These are phyloP conservation scores for Callochromis pleurospilus DNA, from an alignment of 2,113 vertebrate species.

Conservation along the genomic window DNA sequence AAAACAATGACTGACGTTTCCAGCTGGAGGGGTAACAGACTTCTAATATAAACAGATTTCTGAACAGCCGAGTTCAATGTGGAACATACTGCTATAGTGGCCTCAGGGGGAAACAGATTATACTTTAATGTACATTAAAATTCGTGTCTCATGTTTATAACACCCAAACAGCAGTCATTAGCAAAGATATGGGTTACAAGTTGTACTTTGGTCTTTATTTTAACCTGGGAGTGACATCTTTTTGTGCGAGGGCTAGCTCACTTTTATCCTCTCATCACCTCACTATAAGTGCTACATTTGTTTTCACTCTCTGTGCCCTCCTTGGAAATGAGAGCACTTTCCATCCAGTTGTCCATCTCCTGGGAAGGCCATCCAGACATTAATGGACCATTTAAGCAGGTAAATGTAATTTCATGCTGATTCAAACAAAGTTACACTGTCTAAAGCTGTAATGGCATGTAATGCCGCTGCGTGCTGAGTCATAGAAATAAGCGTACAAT, in stretches of 20 bases:
- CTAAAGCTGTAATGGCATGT: conserved; percentile 31
- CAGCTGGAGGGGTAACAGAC: conserved; percentile 6
- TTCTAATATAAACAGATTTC: background rate
- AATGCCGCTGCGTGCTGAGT: conserved; percentile 47
- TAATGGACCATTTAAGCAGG: conserved; percentile 40
- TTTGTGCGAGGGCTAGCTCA: background rate
- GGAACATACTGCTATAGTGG: background rate
- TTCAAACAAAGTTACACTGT: conserved; percentile 43
- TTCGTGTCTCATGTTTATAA: background rate
- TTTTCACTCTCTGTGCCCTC: background rate
- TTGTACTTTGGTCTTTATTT: background rate
- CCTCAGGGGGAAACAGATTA: background rate
- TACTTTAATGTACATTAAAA: background rate
- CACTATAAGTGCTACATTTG: background rate
- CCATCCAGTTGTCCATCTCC: background rate
- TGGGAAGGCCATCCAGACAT: conserved; percentile 25
- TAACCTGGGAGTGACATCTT: background rate
- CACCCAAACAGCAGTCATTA: background rate
- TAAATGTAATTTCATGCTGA: conserved; percentile 38
- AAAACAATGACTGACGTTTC: conserved; percentile 20
- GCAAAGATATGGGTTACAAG: background rate
- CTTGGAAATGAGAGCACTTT: background rate
- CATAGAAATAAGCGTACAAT: conserved; percentile 10
- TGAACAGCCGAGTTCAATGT: background rate
- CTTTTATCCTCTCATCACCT: background rate